phyloP scores from a whole-genome alignment of 2,113 vertebrate genomes.

The Spheniscus mendiculus region DNA sequence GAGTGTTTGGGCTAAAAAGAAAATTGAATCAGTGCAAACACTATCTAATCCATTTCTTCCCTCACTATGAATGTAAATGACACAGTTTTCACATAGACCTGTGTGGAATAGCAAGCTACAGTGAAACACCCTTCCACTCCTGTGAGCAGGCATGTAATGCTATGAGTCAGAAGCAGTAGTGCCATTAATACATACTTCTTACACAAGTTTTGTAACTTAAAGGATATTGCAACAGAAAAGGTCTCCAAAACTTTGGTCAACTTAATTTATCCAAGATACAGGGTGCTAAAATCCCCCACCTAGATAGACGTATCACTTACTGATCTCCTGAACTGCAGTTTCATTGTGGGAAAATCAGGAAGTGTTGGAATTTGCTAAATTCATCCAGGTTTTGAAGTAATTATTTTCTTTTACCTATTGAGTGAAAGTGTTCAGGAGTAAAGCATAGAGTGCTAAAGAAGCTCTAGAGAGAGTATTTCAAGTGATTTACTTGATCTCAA shows the following conservation, averaged over 20 bases:
- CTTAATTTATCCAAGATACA: background rate
- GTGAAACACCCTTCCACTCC: background rate
- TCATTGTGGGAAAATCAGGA: background rate
- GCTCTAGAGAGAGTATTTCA: background rate
- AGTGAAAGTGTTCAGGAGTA: background rate
- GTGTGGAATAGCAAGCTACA: background rate
- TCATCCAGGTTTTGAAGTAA: background rate
- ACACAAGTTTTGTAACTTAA: background rate
- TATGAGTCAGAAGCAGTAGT: background rate
- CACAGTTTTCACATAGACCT: background rate
- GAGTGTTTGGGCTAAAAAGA: background rate
- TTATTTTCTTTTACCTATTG: background rate
- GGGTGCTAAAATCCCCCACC: background rate
- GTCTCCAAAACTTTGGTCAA: background rate
- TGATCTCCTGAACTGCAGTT: background rate
- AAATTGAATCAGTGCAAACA: background rate
- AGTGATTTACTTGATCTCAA: background rate
- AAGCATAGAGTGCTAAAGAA: background rate
- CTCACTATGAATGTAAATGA: background rate
- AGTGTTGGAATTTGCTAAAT: background rate
- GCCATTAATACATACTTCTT: background rate
- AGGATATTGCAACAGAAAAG: background rate
- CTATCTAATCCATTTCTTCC: background rate
- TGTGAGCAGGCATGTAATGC: background rate
- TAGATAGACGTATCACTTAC: background rate